phyloP scores from a whole-genome alignment of 2,888 invertebrate species.

The Zaprionus bogoriensis region DNA sequence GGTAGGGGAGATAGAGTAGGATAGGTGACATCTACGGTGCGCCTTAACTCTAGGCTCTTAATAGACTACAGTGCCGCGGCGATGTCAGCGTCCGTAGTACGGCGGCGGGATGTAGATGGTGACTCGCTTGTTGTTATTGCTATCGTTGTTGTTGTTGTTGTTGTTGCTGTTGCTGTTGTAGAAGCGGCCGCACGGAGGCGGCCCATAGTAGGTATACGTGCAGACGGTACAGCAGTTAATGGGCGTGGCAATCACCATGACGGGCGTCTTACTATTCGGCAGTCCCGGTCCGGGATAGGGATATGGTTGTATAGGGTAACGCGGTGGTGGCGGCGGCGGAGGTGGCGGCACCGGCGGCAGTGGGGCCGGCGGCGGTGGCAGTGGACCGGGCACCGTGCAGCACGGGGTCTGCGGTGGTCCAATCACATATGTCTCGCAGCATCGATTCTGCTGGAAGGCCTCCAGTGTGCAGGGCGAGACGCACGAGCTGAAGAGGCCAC shows the following conservation, averaged over 20 bases:
- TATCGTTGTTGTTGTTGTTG: constrained; percentile 8
- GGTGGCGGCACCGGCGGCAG: constrained; percentile 21
- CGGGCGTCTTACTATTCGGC: constrained; percentile 42
- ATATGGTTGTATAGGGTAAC: constrained; percentile 28
- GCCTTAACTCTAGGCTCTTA: constrained; percentile 16
- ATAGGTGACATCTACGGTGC: neutral
- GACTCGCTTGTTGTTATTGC: constrained; percentile 27
- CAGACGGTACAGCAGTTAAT: constrained; percentile 73
- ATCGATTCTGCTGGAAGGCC: constrained; percentile 68
- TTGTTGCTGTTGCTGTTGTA: constrained; percentile 17
- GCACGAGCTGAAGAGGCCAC: constrained; percentile 56
- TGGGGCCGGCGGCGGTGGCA: constrained; percentile 19
- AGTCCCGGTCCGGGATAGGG: constrained; percentile 23
- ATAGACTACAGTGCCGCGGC: neutral
- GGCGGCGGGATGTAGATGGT: constrained; percentile 67
- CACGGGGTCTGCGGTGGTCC: constrained; percentile 44
- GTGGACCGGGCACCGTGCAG: constrained; percentile 21
- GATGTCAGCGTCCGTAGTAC: constrained; percentile 46
- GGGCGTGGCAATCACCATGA: constrained; percentile 56
- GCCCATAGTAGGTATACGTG: constrained; percentile 68
- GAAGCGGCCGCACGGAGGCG: constrained; percentile 72
- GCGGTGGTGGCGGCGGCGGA: constrained; percentile 35
- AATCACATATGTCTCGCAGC: constrained; percentile 59
- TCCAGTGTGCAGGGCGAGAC: constrained; percentile 72
- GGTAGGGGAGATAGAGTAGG: neutral